Percentiles rank a stretch among this genome's conserved stretches.
These are phyloP conservation scores for Lasaia peninsularis DNA, from an alignment of 1,140 invertebrate genomes.

Conservation along the genomic window DNA sequence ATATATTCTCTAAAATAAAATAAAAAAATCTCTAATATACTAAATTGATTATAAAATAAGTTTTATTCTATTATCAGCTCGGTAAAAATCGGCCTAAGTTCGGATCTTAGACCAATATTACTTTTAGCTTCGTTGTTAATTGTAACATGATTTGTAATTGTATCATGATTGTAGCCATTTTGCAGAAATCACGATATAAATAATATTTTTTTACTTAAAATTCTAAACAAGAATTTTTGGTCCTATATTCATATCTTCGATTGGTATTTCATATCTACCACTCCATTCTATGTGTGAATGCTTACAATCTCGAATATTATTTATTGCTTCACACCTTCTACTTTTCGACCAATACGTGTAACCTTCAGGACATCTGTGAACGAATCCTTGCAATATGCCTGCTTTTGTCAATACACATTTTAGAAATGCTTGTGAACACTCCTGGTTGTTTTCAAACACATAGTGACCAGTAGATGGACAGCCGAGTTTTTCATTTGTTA, in stretches of 20 bases:
- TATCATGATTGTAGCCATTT: too few relatives aligned
- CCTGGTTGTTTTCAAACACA: constrained; percentile 80
- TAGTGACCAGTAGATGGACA: constrained; percentile 85
- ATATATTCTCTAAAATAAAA: too few relatives aligned
- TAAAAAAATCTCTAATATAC: too few relatives aligned
- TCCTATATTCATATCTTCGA: constrained; percentile 74
- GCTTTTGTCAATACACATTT: constrained; percentile 81
- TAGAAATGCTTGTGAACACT: constrained; percentile 84
- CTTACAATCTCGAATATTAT: constrained; percentile 80
- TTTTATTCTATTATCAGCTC: too few relatives aligned
- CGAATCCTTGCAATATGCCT: constrained; percentile 80
- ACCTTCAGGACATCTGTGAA: constrained; percentile 86
- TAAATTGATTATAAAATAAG: too few relatives aligned
- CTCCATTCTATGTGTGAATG: constrained; percentile 53
- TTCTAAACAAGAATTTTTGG: constrained; percentile 5
- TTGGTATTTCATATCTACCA: constrained; percentile 74
- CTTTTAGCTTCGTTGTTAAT: too few relatives aligned
- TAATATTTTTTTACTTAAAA: neutral
- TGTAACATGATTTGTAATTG: too few relatives aligned
- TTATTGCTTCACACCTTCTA: constrained; percentile 83
- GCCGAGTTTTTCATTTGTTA: constrained; percentile 73
- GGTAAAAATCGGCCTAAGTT: too few relatives aligned
- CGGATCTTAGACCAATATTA: too few relatives aligned
- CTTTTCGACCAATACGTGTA: constrained; percentile 88
- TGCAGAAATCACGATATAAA: too few relatives aligned